Evolutionary conservation across 2,113 vertebrate species (phyloP).

Genomic region (Psophia crepitans): DNA sequence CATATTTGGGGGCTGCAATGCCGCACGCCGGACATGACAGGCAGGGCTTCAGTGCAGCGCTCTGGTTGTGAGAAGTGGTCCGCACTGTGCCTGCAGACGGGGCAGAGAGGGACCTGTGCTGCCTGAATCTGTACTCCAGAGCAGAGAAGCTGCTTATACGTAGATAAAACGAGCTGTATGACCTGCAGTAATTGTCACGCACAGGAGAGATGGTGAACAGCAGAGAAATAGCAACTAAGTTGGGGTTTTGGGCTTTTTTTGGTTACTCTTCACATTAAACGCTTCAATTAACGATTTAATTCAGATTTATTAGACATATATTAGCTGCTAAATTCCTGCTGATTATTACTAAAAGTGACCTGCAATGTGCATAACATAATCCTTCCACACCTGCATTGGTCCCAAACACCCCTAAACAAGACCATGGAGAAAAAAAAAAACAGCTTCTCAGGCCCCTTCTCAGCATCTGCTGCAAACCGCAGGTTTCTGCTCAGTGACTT

Average conservation of each 20-base stretch:
- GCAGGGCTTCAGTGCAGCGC: background rate
- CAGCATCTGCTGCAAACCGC: background rate
- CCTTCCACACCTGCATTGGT: background rate
- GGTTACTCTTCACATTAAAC: background rate
- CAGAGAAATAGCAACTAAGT: background rate
- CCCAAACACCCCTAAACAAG: background rate
- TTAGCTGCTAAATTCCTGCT: background rate
- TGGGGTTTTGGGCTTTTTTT: background rate
- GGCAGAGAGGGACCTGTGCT: background rate
- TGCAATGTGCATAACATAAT: accelerated
- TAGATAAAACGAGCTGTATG: background rate
- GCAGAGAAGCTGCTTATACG: background rate
- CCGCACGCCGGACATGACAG: background rate
- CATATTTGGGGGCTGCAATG: background rate
- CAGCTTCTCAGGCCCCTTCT: background rate
- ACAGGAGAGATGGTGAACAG: background rate
- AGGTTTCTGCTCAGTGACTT: background rate
- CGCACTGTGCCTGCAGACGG: accelerated
- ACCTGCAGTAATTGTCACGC: background rate
- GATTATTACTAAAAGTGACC: background rate
- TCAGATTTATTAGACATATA: background rate
- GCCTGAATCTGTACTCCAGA: background rate
- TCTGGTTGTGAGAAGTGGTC: background rate
- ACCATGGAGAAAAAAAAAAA: accelerated
- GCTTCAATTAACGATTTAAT: background rate